Evolutionary conservation across 2,888 invertebrate species (phyloP).

Genomic region (Idaea straminata): DNA sequence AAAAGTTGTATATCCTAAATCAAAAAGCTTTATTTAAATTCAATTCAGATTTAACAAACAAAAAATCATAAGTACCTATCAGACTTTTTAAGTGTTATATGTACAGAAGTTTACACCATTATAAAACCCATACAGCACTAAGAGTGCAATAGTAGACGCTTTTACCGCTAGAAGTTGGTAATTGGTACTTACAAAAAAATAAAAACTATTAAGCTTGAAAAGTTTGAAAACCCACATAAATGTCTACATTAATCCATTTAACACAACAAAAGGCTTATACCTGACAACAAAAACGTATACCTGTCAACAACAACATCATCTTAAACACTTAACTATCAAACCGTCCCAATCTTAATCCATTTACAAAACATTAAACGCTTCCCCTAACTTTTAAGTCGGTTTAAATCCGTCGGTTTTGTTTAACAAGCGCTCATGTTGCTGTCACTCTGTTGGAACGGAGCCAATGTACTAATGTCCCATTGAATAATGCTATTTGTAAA

Average conservation of each 20-base stretch:
- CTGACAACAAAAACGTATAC: conserved; percentile 5
- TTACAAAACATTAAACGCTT: conserved; percentile 5
- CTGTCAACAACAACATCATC: conserved; percentile 7
- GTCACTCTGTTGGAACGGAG: conserved; percentile 55
- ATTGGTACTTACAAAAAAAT: too few relatives aligned
- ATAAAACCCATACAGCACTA: too few relatives aligned
- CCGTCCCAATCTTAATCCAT: neutral
- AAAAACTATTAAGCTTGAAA: neutral
- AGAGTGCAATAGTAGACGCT: too few relatives aligned
- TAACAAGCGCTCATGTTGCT: conserved; percentile 56
- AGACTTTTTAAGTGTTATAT: too few relatives aligned
- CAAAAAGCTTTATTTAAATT: neutral
- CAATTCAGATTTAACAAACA: too few relatives aligned
- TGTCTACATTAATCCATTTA: conserved; percentile 1
- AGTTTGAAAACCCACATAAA: neutral
- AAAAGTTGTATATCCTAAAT: too few relatives aligned
- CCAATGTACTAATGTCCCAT: conserved; percentile 78
- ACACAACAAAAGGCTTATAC: conserved; percentile 5
- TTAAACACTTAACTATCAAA: conserved; percentile 15
- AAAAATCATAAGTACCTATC: too few relatives aligned
- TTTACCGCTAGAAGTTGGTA: too few relatives aligned
- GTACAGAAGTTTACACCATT: too few relatives aligned
- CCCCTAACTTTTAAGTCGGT: conserved; percentile 21
- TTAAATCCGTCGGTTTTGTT: conserved; percentile 32
- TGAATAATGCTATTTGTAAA: conserved; percentile 75